Percentiles rank a stretch among this genome's conserved stretches.
These are phyloP conservation scores for Equus quagga DNA, from an alignment of 2,113 vertebrate genomes.

Conservation along the genomic window DNA sequence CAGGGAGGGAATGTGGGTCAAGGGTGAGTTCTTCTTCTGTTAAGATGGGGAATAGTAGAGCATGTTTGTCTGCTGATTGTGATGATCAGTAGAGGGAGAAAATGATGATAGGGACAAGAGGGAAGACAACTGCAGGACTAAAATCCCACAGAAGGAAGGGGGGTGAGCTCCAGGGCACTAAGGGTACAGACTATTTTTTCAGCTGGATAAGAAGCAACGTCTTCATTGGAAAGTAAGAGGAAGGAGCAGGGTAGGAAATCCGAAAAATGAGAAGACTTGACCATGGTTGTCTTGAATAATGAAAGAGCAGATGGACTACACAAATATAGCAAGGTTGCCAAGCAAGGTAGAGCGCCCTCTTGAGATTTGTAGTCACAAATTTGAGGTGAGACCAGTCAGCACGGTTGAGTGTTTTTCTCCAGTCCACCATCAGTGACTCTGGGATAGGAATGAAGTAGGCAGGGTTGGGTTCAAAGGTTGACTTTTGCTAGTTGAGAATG, in stretches of 20 bases:
- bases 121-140: neutral
- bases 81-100: neutral
- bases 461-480: neutral
- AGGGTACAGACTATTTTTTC: neutral
- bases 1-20: neutral
- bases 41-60: neutral
- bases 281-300: neutral
- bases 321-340: neutral
- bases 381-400: neutral
- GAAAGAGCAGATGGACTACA: neutral
- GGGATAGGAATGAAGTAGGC: neutral
- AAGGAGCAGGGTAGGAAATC: neutral
- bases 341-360: neutral
- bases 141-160: neutral
- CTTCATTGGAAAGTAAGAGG: neutral
- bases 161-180: no score
- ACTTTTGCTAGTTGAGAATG: neutral
- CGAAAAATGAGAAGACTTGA: neutral
- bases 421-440: neutral
- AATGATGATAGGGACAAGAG: neutral
- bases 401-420: neutral
- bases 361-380: neutral
- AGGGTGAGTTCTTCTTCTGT: neutral
- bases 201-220: neutral
- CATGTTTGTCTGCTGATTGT: neutral